A percentile compares a stretch with the other conserved stretches of the same genome.
Conservation (phyloP, 2,888 invertebrate genomes). For the Ryuthela nishihirai region DNA sequence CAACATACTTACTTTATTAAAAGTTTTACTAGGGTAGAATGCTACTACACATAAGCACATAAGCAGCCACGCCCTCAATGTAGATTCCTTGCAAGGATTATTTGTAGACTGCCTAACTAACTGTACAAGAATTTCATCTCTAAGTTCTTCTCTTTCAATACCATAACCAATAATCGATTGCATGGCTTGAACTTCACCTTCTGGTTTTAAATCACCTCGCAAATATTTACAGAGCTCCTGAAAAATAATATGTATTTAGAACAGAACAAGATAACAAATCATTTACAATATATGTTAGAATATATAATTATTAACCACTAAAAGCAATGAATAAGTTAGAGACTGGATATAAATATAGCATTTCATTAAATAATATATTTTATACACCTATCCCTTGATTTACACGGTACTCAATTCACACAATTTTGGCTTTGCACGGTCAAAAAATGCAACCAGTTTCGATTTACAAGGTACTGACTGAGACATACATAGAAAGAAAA, state of each 20-base stretch:
- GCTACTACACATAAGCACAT: constrained; percentile 85
- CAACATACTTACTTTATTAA: constrained; percentile 62
- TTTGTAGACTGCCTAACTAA: constrained; percentile 61
- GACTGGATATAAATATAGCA: no score
- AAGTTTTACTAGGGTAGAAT: constrained; percentile 80
- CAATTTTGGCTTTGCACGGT: no score
- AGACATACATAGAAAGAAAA: no score
- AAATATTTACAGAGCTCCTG: constrained; percentile 63
- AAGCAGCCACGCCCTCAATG: constrained; percentile 81
- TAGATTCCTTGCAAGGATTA: constrained; percentile 78
- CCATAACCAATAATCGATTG: constrained; percentile 81
- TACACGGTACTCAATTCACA: no score
- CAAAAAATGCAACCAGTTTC: no score
- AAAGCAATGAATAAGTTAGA: no score
- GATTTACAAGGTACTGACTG: no score
- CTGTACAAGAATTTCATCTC: constrained; percentile 76
- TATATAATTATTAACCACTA: no score
- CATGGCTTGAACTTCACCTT: constrained; percentile 75
- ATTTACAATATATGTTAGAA: no score
- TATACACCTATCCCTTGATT: no score
- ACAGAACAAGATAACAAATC: no score
- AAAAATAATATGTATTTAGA: neutral
- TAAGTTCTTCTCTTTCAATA: constrained; percentile 81
- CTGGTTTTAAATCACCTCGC: constrained; percentile 78
- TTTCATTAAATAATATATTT: no score